Conservation (phyloP, 1,140 invertebrate species). For the Polypedilum pembai region DNA sequence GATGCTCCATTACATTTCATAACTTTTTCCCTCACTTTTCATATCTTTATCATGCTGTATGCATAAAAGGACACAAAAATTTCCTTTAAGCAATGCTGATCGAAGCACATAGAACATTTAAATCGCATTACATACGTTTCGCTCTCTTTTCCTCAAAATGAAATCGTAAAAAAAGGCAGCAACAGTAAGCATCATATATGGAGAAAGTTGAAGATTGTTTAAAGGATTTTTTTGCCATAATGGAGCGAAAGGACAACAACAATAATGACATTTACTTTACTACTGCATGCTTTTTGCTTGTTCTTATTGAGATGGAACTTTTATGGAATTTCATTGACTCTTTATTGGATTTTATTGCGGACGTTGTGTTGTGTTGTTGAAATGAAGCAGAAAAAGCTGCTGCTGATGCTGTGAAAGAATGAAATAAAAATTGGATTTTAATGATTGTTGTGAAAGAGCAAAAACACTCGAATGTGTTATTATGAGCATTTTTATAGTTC, state of each 20-base stretch:
- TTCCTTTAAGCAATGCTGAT: conserved; percentile 10
- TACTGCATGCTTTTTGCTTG: neutral
- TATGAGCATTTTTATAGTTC: no score
- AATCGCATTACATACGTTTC: conserved; percentile 12
- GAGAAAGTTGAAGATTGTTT: conserved; percentile 4
- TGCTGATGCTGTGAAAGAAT: no score
- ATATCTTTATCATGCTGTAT: neutral
- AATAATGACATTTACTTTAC: neutral
- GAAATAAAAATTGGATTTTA: no score
- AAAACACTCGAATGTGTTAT: no score
- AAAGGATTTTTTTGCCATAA: neutral
- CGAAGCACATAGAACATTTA: neutral
- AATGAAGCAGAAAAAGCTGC: no score
- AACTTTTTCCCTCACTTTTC: neutral
- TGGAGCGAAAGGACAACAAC: neutral
- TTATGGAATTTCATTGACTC: conserved; percentile 13
- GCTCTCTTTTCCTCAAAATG: no score
- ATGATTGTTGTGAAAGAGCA: no score
- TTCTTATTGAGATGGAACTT: conserved; percentile 11
- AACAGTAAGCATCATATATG: neutral
- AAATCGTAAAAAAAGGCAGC: conserved; percentile 2
- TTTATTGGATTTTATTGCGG: conserved; percentile 13
- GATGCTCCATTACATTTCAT: neutral
- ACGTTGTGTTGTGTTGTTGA: no score
- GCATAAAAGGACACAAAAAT: neutral